Percentiles rank a stretch among this genome's conserved stretches.
phyloP scores from a whole-genome alignment of 2,113 vertebrate species.

The Columba livia region DNA sequence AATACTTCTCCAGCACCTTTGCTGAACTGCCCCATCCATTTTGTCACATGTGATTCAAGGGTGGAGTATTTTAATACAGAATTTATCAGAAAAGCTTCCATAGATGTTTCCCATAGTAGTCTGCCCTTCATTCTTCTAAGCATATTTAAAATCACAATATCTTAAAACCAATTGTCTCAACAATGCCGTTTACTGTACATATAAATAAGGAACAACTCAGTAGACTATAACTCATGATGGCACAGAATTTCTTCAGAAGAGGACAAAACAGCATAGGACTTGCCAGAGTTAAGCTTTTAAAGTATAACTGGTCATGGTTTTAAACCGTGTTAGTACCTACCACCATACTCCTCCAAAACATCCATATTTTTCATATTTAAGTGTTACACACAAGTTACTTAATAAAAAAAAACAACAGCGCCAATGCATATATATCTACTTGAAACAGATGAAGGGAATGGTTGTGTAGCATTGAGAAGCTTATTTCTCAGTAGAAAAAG shows the following conservation, averaged over 20 bases:
- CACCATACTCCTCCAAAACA: background rate
- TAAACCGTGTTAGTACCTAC: background rate
- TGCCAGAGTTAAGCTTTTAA: background rate
- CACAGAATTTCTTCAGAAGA: background rate
- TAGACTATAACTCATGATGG: background rate
- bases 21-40: background rate
- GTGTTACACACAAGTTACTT: background rate
- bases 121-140: background rate
- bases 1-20: background rate
- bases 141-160: background rate
- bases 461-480: background rate
- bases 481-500: slow-evolving; percentile 97
- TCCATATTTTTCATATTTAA: background rate
- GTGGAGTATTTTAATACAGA: background rate
- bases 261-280: background rate
- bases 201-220: slow-evolving; percentile 31
- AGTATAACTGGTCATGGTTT: background rate
- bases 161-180: background rate
- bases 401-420: background rate
- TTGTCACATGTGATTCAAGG: background rate
- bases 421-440: background rate
- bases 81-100: background rate
- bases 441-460: background rate
- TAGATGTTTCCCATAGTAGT: background rate
- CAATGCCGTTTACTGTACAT: slow-evolving; percentile 10